Conservation (phyloP, 2,797 vertebrate species). For the Coregonus sp. region DNA sequence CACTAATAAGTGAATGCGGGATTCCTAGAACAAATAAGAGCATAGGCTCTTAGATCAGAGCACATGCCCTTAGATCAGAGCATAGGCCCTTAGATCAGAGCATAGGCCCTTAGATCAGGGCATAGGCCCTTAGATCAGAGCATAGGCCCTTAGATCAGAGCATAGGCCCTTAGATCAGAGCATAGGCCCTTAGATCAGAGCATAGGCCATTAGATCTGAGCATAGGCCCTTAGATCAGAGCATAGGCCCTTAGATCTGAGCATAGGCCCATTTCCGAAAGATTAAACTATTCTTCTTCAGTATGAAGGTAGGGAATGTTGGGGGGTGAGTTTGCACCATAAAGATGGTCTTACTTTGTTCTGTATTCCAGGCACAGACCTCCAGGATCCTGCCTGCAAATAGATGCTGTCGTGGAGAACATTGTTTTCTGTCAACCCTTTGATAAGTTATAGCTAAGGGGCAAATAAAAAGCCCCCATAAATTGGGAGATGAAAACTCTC, state of each 20-base stretch:
- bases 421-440: conserved; percentile 9
- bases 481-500: conserved; percentile 10
- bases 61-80: too few species aligned
- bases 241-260: background rate
- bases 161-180: too few species aligned
- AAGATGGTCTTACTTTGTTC: background rate
- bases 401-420: background rate
- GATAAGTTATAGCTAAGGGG: conserved; percentile 9
- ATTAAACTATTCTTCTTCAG: background rate
- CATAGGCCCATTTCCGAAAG: background rate
- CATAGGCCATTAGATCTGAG: too few species aligned
- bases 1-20: background rate
- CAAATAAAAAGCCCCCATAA: background rate
- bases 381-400: background rate
- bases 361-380: background rate
- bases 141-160: too few species aligned
- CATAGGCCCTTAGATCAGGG: too few species aligned
- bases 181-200: too few species aligned
- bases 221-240: too few species aligned
- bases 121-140: too few species aligned
- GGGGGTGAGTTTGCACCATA: background rate
- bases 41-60: background rate
- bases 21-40: background rate
- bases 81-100: too few species aligned
- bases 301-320: background rate